Base-by-base conservation (phyloP, 1,140 invertebrate genomes). In the Argopecten irradians region DNA sequence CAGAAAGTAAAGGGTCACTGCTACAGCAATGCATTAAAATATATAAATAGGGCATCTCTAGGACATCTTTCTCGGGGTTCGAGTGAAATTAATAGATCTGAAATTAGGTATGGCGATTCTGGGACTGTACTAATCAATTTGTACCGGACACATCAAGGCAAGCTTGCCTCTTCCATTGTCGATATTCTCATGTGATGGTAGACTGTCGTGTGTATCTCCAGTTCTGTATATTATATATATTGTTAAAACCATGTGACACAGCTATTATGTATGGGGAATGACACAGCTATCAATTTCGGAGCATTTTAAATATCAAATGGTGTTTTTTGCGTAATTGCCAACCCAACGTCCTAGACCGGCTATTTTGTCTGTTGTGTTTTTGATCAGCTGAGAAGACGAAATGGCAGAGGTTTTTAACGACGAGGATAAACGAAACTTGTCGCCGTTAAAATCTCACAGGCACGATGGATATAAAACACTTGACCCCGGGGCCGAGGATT, bases 261-360 rank as follows among this genome's bases (percentile, higher is more conserved):
- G 55, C 55, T 71, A 71, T 71, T 71, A 71, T 71, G 5, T n/a
- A 71, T n/a, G 2, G n/a, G 55, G 28, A 71, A 71, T 71, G n/a
- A 71, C 55, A 71, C 22, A 71, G 55, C 55, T 71, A 71, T 71
- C n/a, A n/a, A 28, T 71, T 8, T 22, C 14, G 55, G 55, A 71
- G 28, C n/a, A 71, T 71, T 71, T 71, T 71, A 71, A 71, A 71
- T 71, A 71, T 11, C 55, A 71, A 71, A 71, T 71, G 55, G 55
- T 71, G 55, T 71, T 22, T 71, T 71, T 71, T n/a, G 55, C 55
- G 8, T 71, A 71, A 71, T 46, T 46, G 43, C 2, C 43, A 46
- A 46, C 43, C 43, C 43, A 28, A 55, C 16, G 43, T 55, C 43
- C 13, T 71, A 71, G 1, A 71, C 55, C 55, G n/a, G 55, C n/a